Percentiles rank a stretch among this genome's conserved stretches.
These are phyloP conservation scores for Ephestia elutella DNA, from an alignment of 1,140 invertebrate genomes.

Conservation along the genomic window DNA sequence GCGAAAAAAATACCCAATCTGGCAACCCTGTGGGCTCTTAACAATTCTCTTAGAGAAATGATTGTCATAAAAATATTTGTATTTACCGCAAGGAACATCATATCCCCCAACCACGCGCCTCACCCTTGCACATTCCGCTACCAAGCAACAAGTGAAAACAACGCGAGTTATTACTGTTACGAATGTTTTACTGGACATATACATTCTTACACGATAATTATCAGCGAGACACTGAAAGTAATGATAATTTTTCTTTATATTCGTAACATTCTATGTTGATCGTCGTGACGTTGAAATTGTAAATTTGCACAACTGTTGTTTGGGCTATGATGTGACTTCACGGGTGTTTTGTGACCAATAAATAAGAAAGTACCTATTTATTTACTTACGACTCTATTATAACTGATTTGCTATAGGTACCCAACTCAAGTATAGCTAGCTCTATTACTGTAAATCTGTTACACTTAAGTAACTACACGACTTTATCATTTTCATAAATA, in stretches of 20 bases:
- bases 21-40: too few species aligned
- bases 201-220: slow-evolving; percentile 11
- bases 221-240: not conserved
- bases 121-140: slow-evolving; percentile 37
- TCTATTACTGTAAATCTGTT: too few species aligned
- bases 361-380: too few species aligned
- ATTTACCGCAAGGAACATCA: slow-evolving; percentile 54
- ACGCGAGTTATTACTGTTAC: not conserved
- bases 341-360: too few species aligned
- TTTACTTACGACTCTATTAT: too few species aligned
- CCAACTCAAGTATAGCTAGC: too few species aligned
- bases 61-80: slow-evolving; percentile 1
- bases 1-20: too few species aligned
- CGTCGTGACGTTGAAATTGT: not conserved
- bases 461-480: too few species aligned
- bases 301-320: slow-evolving; percentile 1
- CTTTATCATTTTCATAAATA: too few species aligned
- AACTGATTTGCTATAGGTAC: too few species aligned
- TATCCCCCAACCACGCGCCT: slow-evolving; percentile 49
- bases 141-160: slow-evolving; percentile 11
- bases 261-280: not conserved
- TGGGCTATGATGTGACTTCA: not conserved
- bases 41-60: too few species aligned
- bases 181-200: slow-evolving; percentile 4
- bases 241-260: slow-evolving; percentile 1